Evolutionary conservation across 92 coral and sea anemone species (phyloP).

Genomic region (Actinostola sp.): DNA sequence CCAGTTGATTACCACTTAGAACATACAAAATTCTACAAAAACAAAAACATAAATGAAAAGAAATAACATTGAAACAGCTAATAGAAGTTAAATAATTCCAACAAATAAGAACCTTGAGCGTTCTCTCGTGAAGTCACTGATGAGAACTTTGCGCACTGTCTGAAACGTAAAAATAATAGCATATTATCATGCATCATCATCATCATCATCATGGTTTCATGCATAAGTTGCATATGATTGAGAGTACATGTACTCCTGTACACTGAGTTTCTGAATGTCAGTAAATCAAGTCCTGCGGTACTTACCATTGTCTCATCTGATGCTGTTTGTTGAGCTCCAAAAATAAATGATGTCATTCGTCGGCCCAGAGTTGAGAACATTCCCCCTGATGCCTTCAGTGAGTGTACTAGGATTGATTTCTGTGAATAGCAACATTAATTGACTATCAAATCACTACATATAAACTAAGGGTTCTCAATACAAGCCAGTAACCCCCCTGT

Average conservation of each 20-base stretch:
- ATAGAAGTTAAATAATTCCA: background rate
- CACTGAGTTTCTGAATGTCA: background rate
- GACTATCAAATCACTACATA: too few species aligned
- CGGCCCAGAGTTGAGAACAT: slow-evolving; percentile 83
- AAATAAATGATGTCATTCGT: slow-evolving; percentile 81
- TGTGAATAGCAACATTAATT: background rate
- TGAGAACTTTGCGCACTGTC: slow-evolving; percentile 70
- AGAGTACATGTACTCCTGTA: too few species aligned
- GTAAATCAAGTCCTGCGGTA: too few species aligned
- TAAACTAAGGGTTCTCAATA: too few species aligned
- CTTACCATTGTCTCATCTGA: slow-evolving; percentile 70
- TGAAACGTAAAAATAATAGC: slow-evolving; percentile 11
- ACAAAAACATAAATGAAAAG: background rate
- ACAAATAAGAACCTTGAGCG: slow-evolving; percentile 55
- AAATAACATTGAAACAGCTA: background rate
- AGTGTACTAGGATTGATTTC: slow-evolving; percentile 78
- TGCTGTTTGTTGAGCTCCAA: slow-evolving; percentile 82
- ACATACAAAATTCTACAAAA: slow-evolving; percentile 71
- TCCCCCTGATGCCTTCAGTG: slow-evolving; percentile 78
- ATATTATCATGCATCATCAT: background rate
- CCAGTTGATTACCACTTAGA: slow-evolving; percentile 78
- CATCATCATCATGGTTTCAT: too few species aligned
- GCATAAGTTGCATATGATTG: too few species aligned
- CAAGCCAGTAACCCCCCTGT: too few species aligned
- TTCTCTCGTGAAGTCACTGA: slow-evolving; percentile 44